phyloP scores from a whole-genome alignment of 2,113 vertebrate genomes.

The Grus americana region DNA sequence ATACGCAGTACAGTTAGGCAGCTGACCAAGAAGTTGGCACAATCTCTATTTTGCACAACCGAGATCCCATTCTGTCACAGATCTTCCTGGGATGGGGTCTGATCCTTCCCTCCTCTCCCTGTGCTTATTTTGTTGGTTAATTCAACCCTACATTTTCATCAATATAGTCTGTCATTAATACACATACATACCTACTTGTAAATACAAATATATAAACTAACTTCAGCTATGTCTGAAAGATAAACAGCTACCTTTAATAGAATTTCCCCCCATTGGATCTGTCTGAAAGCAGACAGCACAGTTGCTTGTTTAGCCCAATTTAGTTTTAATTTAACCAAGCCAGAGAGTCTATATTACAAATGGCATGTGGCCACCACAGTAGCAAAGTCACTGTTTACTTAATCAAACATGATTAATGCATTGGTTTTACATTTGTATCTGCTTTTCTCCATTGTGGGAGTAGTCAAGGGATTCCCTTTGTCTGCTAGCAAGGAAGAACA shows the following conservation, averaged over 20 bases:
- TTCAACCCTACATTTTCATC: neutral
- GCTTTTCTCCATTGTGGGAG: constrained; percentile 11
- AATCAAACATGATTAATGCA: constrained; percentile 52
- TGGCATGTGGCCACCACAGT: neutral
- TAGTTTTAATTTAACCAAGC: constrained; percentile 22
- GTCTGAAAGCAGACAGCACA: constrained; percentile 1
- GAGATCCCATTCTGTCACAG: neutral
- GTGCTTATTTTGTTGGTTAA: neutral
- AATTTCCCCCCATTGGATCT: neutral
- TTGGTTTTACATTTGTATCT: constrained; percentile 24
- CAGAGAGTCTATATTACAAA: neutral
- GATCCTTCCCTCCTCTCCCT: neutral
- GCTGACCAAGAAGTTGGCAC: neutral
- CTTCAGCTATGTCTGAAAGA: neutral
- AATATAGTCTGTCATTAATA: neutral
- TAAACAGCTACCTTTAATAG: neutral
- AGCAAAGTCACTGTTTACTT: neutral
- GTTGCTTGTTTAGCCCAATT: constrained; percentile 11
- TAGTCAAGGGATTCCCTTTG: constrained; percentile 40
- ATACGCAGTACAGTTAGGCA: neutral
- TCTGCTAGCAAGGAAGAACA: neutral
- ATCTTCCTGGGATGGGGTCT: neutral
- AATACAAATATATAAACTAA: neutral
- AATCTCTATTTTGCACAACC: neutral
- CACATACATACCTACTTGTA: neutral